phyloP scores from a whole-genome alignment of 1,140 invertebrate species.

The Mactra quadrangularis region DNA sequence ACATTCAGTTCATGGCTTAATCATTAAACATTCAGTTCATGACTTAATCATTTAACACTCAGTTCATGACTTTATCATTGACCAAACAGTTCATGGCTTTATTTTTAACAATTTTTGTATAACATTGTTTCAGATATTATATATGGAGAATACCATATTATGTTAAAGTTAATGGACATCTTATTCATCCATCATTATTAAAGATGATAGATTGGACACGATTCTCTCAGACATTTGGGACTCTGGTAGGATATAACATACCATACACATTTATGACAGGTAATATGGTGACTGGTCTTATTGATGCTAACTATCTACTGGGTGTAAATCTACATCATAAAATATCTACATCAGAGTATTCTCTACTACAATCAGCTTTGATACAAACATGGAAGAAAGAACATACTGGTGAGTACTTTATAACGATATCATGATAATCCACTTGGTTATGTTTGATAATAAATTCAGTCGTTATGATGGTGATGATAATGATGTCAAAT shows the following conservation, averaged over 20 bases:
- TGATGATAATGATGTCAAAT: no score
- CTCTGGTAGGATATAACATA: neutral
- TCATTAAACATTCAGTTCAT: no score
- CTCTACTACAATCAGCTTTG: constrained; percentile 13
- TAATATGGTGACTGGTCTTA: constrained; percentile 1
- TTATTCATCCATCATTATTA: constrained; percentile 29
- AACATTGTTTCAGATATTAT: constrained; percentile 12
- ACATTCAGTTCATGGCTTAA: no score
- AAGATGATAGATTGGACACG: constrained; percentile 45
- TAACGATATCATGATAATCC: neutral
- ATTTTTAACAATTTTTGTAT: no score
- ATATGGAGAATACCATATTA: constrained; percentile 51
- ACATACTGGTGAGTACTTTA: constrained; percentile 20
- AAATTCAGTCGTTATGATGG: no score
- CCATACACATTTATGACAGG: constrained; percentile 10
- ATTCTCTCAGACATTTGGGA: constrained; percentile 2
- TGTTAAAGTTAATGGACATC: constrained; percentile 45
- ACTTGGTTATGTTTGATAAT: no score
- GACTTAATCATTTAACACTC: no score
- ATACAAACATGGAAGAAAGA: constrained; percentile 33
- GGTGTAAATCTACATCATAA: constrained; percentile 37
- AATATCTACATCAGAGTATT: constrained; percentile 32
- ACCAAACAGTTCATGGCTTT: no score
- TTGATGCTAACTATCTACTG: constrained; percentile 6
- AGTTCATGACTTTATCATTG: no score